phyloP scores from a whole-genome alignment of 2,797 vertebrate species.

The Syngnathus acus region DNA sequence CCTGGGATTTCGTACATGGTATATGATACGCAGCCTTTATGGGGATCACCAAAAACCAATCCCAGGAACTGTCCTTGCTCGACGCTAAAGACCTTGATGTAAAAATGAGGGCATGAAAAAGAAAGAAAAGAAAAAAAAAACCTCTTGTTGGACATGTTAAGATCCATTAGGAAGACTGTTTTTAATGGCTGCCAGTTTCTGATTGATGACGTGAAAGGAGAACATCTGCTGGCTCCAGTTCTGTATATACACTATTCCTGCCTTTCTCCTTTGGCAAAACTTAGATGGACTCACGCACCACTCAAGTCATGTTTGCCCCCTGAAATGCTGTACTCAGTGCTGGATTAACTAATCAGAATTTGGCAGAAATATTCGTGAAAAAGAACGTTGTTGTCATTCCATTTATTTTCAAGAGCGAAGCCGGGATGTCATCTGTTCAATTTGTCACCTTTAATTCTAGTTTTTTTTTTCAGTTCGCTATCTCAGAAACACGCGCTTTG shows the following conservation, averaged over 20 bases:
- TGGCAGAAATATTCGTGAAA: neutral
- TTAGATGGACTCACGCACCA: constrained; percentile 47
- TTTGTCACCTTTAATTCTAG: no score
- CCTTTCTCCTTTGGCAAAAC: constrained; percentile 45
- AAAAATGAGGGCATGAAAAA: constrained; percentile 8
- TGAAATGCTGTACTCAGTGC: constrained; percentile 59
- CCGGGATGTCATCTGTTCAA: no score
- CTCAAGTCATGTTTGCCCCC: constrained; percentile 82
- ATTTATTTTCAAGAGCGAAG: no score
- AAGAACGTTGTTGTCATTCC: neutral
- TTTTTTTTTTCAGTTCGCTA: no score
- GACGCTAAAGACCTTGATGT: neutral
- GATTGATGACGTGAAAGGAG: constrained; percentile 67
- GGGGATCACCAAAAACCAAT: constrained; percentile 37
- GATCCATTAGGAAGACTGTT: constrained; percentile 58
- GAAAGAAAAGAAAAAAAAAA: constrained; percentile 32
- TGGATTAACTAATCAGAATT: neutral
- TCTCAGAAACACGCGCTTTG: no score
- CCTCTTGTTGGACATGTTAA: constrained; percentile 48
- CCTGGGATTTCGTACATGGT: constrained; percentile 57
- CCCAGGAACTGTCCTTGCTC: constrained; percentile 12
- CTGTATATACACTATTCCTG: constrained; percentile 50
- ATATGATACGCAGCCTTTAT: constrained; percentile 50
- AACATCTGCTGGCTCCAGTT: constrained; percentile 62
- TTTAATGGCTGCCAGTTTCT: constrained; percentile 65